Conservation (phyloP, 1,140 invertebrate species). For the Polypedilum vanderplanki region DNA sequence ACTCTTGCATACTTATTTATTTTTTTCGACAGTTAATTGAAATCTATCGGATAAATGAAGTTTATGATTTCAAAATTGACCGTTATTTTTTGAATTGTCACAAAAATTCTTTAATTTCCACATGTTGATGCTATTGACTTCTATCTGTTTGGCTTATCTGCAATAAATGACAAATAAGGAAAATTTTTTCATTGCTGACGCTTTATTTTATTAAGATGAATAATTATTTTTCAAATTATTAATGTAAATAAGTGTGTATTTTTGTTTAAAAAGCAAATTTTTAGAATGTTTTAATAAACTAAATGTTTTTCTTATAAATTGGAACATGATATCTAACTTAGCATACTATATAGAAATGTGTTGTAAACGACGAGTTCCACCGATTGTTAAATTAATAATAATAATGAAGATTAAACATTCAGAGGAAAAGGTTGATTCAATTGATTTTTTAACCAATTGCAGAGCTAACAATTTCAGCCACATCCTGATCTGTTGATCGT, state of each 20-base stretch:
- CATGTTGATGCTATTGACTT: no score
- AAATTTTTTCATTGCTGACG: no score
- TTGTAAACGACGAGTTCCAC: background rate
- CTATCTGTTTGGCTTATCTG: no score
- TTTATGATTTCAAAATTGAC: no score
- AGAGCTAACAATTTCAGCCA: slow-evolving; percentile 78
- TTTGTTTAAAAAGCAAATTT: background rate
- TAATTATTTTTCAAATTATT: background rate
- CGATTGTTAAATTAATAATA: background rate
- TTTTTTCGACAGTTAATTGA: no score
- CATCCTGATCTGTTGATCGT: slow-evolving; percentile 56
- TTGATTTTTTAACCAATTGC: slow-evolving; percentile 65
- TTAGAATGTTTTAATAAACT: background rate
- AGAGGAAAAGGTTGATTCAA: background rate
- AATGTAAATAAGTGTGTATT: background rate
- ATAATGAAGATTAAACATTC: background rate
- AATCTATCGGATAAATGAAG: no score
- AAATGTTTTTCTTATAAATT: background rate
- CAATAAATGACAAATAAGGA: no score
- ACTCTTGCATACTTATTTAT: no score
- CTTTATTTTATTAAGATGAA: background rate
- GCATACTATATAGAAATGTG: background rate
- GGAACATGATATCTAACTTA: slow-evolving; percentile 18
- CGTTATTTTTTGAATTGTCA: no score
- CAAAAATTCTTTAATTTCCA: no score